phyloP scores from a whole-genome alignment of 2,888 invertebrate species.

The Patella pellucida region DNA sequence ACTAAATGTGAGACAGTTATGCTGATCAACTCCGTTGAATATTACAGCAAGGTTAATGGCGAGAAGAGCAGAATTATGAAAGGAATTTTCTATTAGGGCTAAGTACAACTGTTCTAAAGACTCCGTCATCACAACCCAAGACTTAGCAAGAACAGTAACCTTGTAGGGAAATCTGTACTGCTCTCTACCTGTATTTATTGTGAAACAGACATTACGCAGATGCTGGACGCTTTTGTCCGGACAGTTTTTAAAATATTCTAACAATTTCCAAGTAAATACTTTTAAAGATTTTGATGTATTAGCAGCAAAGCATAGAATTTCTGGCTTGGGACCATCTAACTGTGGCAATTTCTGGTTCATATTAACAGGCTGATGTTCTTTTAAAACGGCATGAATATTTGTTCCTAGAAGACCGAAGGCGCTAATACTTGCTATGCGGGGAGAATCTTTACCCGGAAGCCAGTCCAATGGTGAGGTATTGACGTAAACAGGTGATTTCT shows the following conservation, averaged over 20 bases:
- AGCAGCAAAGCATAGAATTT: not conserved
- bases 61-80: not conserved
- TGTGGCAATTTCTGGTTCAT: not conserved
- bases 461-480: not conserved
- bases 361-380: not conserved
- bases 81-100: not conserved
- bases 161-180: not conserved
- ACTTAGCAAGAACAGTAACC: not conserved
- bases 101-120: not conserved
- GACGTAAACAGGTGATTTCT: not conserved
- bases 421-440: not conserved
- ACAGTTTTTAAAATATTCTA: not conserved
- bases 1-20: not conserved
- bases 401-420: constrained; percentile 1
- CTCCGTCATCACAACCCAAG: not conserved
- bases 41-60: not conserved
- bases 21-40: not conserved
- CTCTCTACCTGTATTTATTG: not conserved
- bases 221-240: not conserved
- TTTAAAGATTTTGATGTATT: not conserved
- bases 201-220: not conserved
- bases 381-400: constrained; percentile 5
- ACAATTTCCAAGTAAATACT: not conserved
- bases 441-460: not conserved
- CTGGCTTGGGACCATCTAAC: not conserved